phyloP scores from a whole-genome alignment of 2,888 invertebrate genomes.

The Lasioglossum figueresi region DNA sequence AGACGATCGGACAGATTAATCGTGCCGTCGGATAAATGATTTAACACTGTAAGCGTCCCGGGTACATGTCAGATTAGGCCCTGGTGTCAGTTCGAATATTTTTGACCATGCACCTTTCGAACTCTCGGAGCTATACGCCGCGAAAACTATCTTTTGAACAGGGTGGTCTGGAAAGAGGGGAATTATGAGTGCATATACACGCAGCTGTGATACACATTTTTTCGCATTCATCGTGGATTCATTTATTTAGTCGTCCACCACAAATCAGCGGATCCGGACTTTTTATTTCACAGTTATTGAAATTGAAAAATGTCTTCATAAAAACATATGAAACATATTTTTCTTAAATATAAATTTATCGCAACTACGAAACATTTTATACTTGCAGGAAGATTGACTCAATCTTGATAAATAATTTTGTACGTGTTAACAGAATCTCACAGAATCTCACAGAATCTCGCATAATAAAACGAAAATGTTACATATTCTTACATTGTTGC shows the following conservation, averaged over 20 bases:
- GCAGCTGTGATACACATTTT: not conserved
- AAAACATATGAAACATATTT: too few species aligned
- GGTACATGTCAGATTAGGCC: slow-evolving; percentile 39
- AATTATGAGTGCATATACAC: not conserved
- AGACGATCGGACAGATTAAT: slow-evolving; percentile 63
- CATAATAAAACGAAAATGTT: not conserved
- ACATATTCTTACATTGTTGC: not conserved
- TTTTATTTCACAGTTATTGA: too few species aligned
- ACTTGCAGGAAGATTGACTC: not conserved
- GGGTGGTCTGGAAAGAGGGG: not conserved
- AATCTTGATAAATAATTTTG: not conserved
- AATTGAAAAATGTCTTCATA: too few species aligned
- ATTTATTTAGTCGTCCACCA: too few species aligned
- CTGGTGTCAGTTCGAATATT: slow-evolving; percentile 37
- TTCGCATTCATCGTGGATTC: not conserved
- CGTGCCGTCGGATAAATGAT: slow-evolving; percentile 69
- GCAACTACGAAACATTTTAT: too few species aligned
- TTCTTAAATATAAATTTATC: too few species aligned
- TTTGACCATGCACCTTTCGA: not conserved
- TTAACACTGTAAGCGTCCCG: slow-evolving; percentile 21
- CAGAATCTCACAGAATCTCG: not conserved
- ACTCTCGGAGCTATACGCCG: not conserved
- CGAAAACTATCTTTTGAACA: not conserved
- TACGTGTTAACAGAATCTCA: not conserved
- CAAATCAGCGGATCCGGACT: too few species aligned